Evolutionary conservation across 2,797 vertebrate species (phyloP).

Genomic region (Threskiornis aethiopicus): DNA sequence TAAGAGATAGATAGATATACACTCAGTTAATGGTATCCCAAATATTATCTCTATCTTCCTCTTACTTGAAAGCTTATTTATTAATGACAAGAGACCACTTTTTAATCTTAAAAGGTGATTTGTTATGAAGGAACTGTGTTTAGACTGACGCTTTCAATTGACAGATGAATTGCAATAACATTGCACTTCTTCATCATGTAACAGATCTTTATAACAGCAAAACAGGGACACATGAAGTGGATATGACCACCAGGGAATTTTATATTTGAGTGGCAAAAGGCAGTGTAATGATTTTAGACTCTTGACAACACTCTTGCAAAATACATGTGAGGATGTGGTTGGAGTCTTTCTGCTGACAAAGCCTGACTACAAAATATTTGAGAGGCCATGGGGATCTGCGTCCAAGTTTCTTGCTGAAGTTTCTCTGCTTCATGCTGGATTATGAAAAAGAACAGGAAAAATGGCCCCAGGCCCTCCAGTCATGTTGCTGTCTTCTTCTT

Average conservation of each 20-base stretch:
- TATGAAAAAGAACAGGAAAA: not conserved
- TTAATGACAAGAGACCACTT: not conserved
- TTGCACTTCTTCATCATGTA: not conserved
- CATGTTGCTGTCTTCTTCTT: not conserved
- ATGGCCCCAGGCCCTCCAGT: not conserved
- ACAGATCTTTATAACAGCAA: not conserved
- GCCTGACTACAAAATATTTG: not conserved
- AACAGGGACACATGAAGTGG: not conserved
- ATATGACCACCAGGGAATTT: not conserved
- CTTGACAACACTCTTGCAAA: not conserved
- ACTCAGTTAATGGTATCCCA: not conserved
- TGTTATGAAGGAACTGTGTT: not conserved
- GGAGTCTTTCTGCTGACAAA: not conserved
- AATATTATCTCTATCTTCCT: not conserved
- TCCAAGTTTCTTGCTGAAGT: not conserved
- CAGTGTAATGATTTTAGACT: not conserved
- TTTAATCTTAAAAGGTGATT: not conserved
- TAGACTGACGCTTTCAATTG: not conserved
- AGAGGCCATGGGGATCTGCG: not conserved
- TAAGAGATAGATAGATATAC: not conserved
- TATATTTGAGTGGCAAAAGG: not conserved
- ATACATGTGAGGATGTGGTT: not conserved
- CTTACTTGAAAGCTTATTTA: not conserved
- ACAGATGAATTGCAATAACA: not conserved
- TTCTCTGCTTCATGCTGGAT: not conserved